These are phyloP conservation scores for Stenodera caucasica DNA, from an alignment of 2,888 invertebrate genomes.

Conservation along the genomic window DNA sequence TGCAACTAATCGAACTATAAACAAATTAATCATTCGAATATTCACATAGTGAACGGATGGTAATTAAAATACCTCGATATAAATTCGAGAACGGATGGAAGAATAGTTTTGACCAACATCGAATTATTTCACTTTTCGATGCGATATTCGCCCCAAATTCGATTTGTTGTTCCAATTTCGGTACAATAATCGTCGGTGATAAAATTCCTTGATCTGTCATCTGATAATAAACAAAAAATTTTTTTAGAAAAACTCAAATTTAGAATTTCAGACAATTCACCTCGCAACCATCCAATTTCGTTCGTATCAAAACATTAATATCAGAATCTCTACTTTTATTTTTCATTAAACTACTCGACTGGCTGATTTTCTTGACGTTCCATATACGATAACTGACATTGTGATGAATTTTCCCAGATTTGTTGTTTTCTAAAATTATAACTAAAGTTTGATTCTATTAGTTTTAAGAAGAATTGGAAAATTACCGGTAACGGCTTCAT, in stretches of 20 bases:
- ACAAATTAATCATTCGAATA: too few species aligned
- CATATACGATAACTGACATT: slow-evolving; percentile 50
- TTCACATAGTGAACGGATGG: too few species aligned
- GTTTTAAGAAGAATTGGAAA: too few species aligned
- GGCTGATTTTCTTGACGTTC: slow-evolving; percentile 42
- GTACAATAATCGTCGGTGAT: slow-evolving; percentile 41
- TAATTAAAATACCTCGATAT: slow-evolving; percentile 42
- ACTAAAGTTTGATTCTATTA: too few species aligned
- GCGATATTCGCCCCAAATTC: slow-evolving; percentile 44
- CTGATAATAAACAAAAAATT: too few species aligned
- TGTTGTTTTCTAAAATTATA: background rate
- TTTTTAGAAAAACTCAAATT: too few species aligned
- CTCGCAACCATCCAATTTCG: slow-evolving; percentile 48
- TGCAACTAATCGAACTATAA: slow-evolving; percentile 42
- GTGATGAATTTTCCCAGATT: slow-evolving; percentile 32
- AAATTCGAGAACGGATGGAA: slow-evolving; percentile 47
- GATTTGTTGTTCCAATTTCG: slow-evolving; percentile 49
- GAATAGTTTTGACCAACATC: slow-evolving; percentile 47
- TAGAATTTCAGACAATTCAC: too few species aligned
- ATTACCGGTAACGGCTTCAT: background rate
- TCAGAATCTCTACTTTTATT: slow-evolving; percentile 37
- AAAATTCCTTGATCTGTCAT: slow-evolving; percentile 27
- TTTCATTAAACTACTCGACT: slow-evolving; percentile 42
- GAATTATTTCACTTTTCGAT: slow-evolving; percentile 44
- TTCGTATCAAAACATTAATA: slow-evolving; percentile 45